Base-by-base conservation (phyloP, 2,113 vertebrate species). In the Spea bombifrons region DNA sequence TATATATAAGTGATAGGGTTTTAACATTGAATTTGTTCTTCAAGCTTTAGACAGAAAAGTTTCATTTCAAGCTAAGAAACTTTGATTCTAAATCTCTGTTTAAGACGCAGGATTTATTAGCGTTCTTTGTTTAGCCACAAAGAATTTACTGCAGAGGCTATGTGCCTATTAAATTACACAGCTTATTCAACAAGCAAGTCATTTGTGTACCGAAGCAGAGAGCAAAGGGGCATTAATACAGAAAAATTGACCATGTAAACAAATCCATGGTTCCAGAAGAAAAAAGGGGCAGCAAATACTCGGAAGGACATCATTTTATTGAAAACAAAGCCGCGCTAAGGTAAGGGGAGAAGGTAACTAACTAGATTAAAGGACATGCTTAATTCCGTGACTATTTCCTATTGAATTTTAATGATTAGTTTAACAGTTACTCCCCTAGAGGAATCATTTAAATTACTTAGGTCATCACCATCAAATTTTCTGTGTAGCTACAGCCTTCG, bases 281-380 rank as follows among this genome's bases (percentile, higher is more conserved):
- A 69, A 75, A 55, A 9, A 83, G 45, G 49, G 68, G 80, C 67
- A 65, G 45, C 74, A 73, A 70, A 17, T 9, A 70, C 47, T 64
- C 50, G 68, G 61, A 72, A 81, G 76, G 81, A 75, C n/a, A 49
- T 59, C 49, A 43, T 43, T 49, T 71, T 84, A 84, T 83, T 82
- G 80, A 86, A 81, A 83, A 79, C 64, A 83, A 66, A 85, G 83
- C 15, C 12, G 61, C 83, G 73, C 84, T 68, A 81, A 84, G 75
- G 55, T 0, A 83, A 81, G 82, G 75, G 1, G 10, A 63, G n/a
- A 43, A 47, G 77, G 45, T 16, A 78, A 53, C 8, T 81, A 79
- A 73, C 55, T 44, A 73, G 76, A 82, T 77, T 77, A 83, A 83
- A 61, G 45, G 81, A 72, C 66, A 81, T 4, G 9, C 30, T 9